Percentiles rank a stretch among this genome's conserved stretches.
Conservation (phyloP, 2,888 invertebrate genomes). For the Mechanitis mazaeus region DNA sequence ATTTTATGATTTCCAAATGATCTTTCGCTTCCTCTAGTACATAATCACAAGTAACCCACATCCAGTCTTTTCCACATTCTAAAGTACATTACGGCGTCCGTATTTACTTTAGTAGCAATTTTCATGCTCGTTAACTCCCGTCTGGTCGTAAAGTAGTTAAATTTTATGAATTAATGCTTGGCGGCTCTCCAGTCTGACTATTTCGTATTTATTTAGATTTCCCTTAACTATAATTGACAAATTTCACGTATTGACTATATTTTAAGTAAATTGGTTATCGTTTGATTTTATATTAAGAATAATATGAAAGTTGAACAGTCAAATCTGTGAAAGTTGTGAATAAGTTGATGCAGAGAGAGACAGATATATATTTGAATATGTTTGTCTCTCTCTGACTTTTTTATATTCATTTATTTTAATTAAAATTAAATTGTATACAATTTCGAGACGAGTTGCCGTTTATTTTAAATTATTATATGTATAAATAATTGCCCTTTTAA, state of each 20-base stretch:
- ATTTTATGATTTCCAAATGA: not conserved
- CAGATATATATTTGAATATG: no score
- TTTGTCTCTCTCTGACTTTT: no score
- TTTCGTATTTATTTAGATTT: constrained; percentile 56
- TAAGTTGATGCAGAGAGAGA: no score
- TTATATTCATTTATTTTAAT: no score
- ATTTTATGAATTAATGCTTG: constrained; percentile 69
- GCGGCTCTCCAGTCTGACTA: constrained; percentile 48
- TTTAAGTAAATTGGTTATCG: constrained; percentile 14
- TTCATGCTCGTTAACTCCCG: constrained; percentile 50
- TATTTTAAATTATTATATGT: no score
- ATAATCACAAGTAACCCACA: constrained; percentile 12
- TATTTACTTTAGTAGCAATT: constrained; percentile 41
- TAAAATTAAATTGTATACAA: no score
- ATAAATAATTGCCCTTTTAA: no score
- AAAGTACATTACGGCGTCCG: constrained; percentile 29
- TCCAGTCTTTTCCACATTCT: constrained; percentile 15
- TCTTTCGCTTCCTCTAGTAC: not conserved
- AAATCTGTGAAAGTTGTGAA: no score
- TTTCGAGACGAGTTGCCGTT: no score
- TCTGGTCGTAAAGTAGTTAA: constrained; percentile 53
- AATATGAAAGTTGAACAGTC: no score
- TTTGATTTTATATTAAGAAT: not conserved
- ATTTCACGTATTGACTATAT: constrained; percentile 41
- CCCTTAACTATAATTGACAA: constrained; percentile 58